phyloP scores from a whole-genome alignment of 2,888 invertebrate species.

The Deroplatys truncata region DNA sequence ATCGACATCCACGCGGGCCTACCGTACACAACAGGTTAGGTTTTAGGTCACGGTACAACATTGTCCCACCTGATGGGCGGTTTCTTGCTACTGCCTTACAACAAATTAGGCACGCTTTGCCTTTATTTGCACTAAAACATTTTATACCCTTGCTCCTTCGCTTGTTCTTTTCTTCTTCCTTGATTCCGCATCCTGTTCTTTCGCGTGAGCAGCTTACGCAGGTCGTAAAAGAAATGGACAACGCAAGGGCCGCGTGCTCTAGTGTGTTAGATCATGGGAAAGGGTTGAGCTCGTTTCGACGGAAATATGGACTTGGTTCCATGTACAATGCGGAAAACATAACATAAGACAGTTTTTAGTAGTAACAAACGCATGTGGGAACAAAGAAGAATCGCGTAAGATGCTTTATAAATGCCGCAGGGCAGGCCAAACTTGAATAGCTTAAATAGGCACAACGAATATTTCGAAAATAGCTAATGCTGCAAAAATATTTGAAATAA shows the following conservation, averaged over 20 bases:
- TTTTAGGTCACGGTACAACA: background rate
- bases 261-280: too few species aligned
- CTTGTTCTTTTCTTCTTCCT: background rate
- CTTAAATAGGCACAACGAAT: too few species aligned
- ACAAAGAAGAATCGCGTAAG: too few species aligned
- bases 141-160: background rate
- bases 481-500: too few species aligned
- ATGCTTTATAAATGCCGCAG: too few species aligned
- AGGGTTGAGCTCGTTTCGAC: too few species aligned
- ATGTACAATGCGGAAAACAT: too few species aligned
- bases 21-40: background rate
- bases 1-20: background rate
- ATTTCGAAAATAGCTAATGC: too few species aligned
- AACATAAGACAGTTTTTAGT: too few species aligned
- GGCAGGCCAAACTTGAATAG: too few species aligned
- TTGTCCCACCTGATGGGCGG: background rate
- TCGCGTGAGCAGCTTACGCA: background rate
- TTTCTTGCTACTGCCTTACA: background rate
- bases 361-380: too few species aligned
- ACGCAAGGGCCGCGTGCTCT: background rate
- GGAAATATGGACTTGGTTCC: too few species aligned
- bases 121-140: background rate
- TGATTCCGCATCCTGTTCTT: background rate
- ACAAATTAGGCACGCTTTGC: background rate
- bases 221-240: background rate